Conservation (phyloP, 2,797 vertebrate genomes). For the Acridotheres tristis region DNA sequence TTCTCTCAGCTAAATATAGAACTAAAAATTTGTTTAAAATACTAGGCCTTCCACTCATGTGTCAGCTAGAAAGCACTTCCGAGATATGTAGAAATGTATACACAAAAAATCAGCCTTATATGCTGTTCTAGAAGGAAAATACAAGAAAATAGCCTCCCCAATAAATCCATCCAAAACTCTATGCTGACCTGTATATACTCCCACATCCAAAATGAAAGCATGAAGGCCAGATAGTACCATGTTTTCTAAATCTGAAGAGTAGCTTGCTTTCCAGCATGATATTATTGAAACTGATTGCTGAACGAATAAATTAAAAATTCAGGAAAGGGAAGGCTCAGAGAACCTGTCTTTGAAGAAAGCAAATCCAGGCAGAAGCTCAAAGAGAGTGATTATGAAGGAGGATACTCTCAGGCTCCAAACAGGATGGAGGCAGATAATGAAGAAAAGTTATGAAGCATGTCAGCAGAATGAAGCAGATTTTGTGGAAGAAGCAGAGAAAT, state of each 20-base stretch:
- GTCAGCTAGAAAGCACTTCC: background rate
- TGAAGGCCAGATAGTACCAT: background rate
- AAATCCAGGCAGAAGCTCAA: background rate
- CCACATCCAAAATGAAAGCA: background rate
- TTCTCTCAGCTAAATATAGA: background rate
- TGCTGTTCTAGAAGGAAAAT: background rate
- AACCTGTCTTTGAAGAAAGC: background rate
- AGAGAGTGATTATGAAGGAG: background rate
- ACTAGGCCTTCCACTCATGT: background rate
- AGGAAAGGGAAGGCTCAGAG: background rate
- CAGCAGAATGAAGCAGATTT: background rate
- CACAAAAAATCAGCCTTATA: background rate
- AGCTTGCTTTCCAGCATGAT: background rate
- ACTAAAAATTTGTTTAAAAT: background rate
- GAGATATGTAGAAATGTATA: background rate
- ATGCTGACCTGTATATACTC: background rate
- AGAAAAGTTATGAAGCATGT: background rate
- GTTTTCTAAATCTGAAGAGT: background rate
- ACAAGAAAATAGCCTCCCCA: background rate
- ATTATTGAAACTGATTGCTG: background rate
- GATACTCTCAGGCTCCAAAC: background rate
- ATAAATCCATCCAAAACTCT: background rate
- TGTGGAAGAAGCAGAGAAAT: background rate
- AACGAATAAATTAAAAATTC: background rate
- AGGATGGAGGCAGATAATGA: background rate